Evolutionary conservation across 2,113 vertebrate genomes (phyloP).

Genomic region (Oncorhynchus nerka): DNA sequence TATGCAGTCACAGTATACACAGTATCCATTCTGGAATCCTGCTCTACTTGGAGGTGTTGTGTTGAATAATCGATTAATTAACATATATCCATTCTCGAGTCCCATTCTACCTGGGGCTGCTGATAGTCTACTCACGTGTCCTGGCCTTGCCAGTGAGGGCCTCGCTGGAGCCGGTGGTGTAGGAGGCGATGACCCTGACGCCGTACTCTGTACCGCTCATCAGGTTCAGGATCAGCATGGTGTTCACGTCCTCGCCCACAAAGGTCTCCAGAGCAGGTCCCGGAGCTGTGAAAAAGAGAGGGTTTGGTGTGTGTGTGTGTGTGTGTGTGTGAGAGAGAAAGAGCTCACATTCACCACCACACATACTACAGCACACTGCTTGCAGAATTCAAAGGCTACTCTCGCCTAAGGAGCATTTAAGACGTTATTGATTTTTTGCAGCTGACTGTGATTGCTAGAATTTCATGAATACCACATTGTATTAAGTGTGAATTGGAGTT

Average conservation of each 20-base stretch:
- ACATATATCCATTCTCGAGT: too few relatives aligned
- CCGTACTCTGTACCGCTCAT: slow-evolving; percentile 91
- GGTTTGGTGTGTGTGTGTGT: too few relatives aligned
- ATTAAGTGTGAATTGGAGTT: not conserved
- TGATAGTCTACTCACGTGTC: slow-evolving; percentile 79
- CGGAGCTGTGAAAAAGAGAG: slow-evolving; percentile 67
- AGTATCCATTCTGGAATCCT: too few relatives aligned
- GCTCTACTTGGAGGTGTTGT: too few relatives aligned
- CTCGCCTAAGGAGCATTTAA: too few relatives aligned
- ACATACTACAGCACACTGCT: not conserved
- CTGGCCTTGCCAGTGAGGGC: slow-evolving; percentile 83
- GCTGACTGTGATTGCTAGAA: too few relatives aligned
- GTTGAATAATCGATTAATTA: too few relatives aligned
- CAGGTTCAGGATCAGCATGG: slow-evolving; percentile 92
- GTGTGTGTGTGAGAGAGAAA: not conserved
- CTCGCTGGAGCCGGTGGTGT: slow-evolving; percentile 89
- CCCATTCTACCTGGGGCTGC: too few relatives aligned
- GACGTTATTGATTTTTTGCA: too few relatives aligned
- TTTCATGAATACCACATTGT: not conserved
- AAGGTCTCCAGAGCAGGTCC: slow-evolving; percentile 92
- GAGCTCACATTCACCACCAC: not conserved
- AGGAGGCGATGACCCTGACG: slow-evolving; percentile 92
- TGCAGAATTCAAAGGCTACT: too few relatives aligned
- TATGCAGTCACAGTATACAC: too few relatives aligned
- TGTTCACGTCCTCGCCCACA: slow-evolving; percentile 90